Conservation (phyloP, 2,888 invertebrate species). For the Mechanitis messenoides region DNA sequence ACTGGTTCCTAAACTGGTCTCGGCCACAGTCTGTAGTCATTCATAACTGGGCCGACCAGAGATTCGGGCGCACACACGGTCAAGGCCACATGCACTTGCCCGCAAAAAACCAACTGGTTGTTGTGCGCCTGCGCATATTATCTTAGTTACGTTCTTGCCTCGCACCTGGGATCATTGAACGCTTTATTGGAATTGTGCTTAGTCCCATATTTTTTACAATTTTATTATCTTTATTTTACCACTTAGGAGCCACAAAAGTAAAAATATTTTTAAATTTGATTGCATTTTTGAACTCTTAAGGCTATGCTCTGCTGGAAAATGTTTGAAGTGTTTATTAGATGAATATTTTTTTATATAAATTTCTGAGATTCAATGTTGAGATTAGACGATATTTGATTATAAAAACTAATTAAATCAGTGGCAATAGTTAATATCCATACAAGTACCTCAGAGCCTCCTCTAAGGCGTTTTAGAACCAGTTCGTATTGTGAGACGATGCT, state of each 20-base stretch:
- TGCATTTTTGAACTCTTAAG: too few species aligned
- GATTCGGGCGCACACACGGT: constrained; percentile 58
- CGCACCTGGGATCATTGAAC: constrained; percentile 22
- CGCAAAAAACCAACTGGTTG: constrained; percentile 70
- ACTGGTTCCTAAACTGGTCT: neutral
- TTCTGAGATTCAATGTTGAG: too few species aligned
- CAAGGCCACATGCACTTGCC: constrained; percentile 69
- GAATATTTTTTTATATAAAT: too few species aligned
- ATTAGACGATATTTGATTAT: neutral
- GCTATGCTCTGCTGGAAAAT: too few species aligned
- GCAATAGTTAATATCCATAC: constrained; percentile 49
- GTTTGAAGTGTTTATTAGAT: too few species aligned
- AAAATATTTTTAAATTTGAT: too few species aligned
- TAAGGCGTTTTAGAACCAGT: constrained; percentile 46
- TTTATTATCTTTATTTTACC: neutral
- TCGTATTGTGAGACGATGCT: constrained; percentile 41
- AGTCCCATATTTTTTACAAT: neutral
- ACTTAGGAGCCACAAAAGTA: neutral
- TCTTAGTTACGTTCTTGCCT: constrained; percentile 43
- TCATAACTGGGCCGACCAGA: constrained; percentile 34
- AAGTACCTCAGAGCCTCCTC: constrained; percentile 38
- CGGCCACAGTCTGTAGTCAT: constrained; percentile 20
- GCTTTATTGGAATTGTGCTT: constrained; percentile 18
- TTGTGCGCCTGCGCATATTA: constrained; percentile 57
- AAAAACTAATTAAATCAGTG: constrained; percentile 18